Conservation (phyloP, 2,797 vertebrate genomes). For the Helostoma temminkii region DNA sequence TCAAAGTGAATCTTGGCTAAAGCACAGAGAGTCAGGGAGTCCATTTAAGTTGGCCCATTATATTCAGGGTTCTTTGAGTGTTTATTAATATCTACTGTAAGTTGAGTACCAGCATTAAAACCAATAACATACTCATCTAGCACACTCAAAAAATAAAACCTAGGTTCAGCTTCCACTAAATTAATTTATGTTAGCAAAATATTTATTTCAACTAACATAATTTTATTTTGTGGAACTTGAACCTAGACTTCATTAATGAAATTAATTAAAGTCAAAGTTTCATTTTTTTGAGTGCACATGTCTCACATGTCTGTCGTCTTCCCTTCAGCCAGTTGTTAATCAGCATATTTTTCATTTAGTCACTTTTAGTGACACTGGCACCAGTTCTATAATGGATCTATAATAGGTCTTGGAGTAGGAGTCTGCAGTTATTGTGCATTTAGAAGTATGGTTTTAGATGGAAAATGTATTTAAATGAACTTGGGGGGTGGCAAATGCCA, state of each 20-base stretch:
- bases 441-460: not conserved
- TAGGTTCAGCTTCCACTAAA: too few species aligned
- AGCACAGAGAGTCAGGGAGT: slow-evolving; percentile 9
- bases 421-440: slow-evolving; percentile 6
- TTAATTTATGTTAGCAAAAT: too few species aligned
- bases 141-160: too few species aligned
- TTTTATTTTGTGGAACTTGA: too few species aligned
- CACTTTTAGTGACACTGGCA: slow-evolving; percentile 11
- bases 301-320: slow-evolving; percentile 19
- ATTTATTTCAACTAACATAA: too few species aligned
- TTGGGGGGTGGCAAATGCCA: not conserved
- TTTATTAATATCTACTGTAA: slow-evolving; percentile 47
- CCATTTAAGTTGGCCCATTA: slow-evolving; percentile 31
- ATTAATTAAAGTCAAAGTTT: too few species aligned
- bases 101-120: slow-evolving; percentile 29
- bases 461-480: not conserved
- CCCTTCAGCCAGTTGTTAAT: slow-evolving; percentile 35
- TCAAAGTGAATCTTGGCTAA: slow-evolving; percentile 1
- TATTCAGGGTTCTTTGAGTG: slow-evolving; percentile 20
- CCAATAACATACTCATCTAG: slow-evolving; percentile 32
- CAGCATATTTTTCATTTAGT: slow-evolving; percentile 26
- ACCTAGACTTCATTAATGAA: too few species aligned
- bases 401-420: slow-evolving; percentile 1
- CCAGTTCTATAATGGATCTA: slow-evolving; percentile 5
- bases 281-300: too few species aligned